phyloP scores from a whole-genome alignment of 2,797 vertebrate genomes.

The Cyprinodon diabolis region DNA sequence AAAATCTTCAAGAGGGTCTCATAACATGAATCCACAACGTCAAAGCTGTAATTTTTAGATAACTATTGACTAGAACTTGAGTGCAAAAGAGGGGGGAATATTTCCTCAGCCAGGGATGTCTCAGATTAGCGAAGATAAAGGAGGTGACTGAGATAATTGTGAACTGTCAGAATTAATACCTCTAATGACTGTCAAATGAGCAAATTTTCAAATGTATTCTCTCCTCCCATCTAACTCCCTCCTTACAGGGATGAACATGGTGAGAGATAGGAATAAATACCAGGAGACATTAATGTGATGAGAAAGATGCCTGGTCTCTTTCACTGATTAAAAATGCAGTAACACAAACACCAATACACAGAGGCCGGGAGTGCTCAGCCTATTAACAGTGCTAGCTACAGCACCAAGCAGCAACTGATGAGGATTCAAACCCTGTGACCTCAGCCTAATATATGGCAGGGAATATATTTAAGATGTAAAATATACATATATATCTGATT shows the following conservation, averaged over 20 bases:
- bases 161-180: slow-evolving; percentile 73
- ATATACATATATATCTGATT: not conserved
- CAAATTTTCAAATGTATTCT: slow-evolving; percentile 69
- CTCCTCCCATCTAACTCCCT: slow-evolving; percentile 55
- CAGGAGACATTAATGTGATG: slow-evolving; percentile 79
- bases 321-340: slow-evolving; percentile 77
- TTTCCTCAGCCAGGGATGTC: slow-evolving; percentile 34
- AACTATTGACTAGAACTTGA: slow-evolving; percentile 60
- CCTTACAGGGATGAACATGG: slow-evolving; percentile 32
- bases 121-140: slow-evolving; percentile 71
- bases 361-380: slow-evolving; percentile 20
- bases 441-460: slow-evolving; percentile 22
- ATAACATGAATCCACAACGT: slow-evolving; percentile 61
- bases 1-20: slow-evolving; percentile 46
- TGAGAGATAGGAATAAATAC: slow-evolving; percentile 63
- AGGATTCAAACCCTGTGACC: slow-evolving; percentile 41
- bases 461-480: not conserved
- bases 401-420: slow-evolving; percentile 34
- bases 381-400: slow-evolving; percentile 7
- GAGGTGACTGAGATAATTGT: slow-evolving; percentile 77
- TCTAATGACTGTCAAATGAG: slow-evolving; percentile 73
- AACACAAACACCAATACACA: slow-evolving; percentile 28
- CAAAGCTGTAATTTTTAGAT: slow-evolving; percentile 64
- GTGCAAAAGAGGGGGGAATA: slow-evolving; percentile 24
- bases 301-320: slow-evolving; percentile 72